Base-by-base conservation (phyloP, 2,797 vertebrate species). In the Hypotaenidia philippensis region DNA sequence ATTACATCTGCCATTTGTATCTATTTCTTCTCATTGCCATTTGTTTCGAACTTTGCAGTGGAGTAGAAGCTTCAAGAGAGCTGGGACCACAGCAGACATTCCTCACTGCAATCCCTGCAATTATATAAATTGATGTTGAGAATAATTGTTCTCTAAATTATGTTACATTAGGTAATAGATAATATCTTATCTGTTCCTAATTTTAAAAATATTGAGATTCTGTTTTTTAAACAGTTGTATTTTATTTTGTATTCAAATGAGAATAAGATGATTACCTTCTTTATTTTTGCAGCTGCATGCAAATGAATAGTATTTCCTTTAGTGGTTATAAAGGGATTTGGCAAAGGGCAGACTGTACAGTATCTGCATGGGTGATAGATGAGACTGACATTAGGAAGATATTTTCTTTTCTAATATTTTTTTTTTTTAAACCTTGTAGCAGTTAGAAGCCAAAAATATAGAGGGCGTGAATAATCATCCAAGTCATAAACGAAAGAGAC, bases 221-320 rank as follows among this genome's bases (percentile, higher is more conserved):
- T 52, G 13, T 2, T 61, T 82, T 65, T 74, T 74, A 90, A 77
- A 36, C 45, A 9, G 9, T 26, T 70, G 64, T 60, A 44, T 4
- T 92, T 63, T 59, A 57, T 64, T 90, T 91, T 21, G 17, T 45
- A 84, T 87, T 90, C 57, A 90, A 87, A 91, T 59, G 49, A 75
- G 60, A 50, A 11, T 87, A 76, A 94, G 90, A 86, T 59, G 87
- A 91, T 96, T 91, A 74, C 49, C 38, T 84, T 75, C 69, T 75
- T 83, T 77, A 84, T 80, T 95, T 90, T 83, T 65, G 64, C 87
- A 89, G 89, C 92, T 95, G 79, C 38, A 55, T 92, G 82, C 78
- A 95, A 93, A 94, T 89, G 52, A 78, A 36, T 29, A 60, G 26
- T 60, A 68, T 89, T 89, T 92, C 52, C 56, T 64, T 83, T 47